These are phyloP conservation scores for Conomelus anceps DNA, from an alignment of 2,888 invertebrate genomes.

Conservation along the genomic window DNA sequence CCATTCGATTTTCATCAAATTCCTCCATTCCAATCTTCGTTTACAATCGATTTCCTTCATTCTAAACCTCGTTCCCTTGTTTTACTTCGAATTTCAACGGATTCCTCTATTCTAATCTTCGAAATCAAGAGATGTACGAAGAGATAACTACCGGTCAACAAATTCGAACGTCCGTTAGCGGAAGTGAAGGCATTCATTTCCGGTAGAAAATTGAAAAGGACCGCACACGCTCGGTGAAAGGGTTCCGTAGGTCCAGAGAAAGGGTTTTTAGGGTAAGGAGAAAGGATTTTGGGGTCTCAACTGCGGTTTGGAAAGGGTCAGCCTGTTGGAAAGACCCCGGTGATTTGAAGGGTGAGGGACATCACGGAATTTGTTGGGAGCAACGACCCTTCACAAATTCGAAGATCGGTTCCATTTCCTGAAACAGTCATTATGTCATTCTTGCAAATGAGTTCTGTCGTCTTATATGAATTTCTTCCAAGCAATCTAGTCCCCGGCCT, in stretches of 20 bases:
- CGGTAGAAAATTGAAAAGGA: neutral
- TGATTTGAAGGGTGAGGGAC: neutral
- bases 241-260: neutral
- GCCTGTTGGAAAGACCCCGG: no score
- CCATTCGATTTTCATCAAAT: no score
- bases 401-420: neutral
- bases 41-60: no score
- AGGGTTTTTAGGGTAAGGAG: neutral
- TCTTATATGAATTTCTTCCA: neutral
- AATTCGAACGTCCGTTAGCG: neutral
- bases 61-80: no score
- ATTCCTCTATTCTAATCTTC: neutral
- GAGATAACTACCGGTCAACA: neutral
- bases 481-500: no score
- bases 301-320: neutral
- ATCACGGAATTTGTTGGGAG: no score
- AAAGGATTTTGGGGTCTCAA: neutral
- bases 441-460: neutral
- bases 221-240: neutral
- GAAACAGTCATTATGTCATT: neutral
- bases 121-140: no score
- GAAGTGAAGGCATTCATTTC: neutral
- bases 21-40: no score
- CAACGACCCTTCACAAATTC: neutral
- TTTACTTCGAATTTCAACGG: no score